Conservation (phyloP, 2,113 vertebrate genomes). For the Tretioscincus oriximinensis region DNA sequence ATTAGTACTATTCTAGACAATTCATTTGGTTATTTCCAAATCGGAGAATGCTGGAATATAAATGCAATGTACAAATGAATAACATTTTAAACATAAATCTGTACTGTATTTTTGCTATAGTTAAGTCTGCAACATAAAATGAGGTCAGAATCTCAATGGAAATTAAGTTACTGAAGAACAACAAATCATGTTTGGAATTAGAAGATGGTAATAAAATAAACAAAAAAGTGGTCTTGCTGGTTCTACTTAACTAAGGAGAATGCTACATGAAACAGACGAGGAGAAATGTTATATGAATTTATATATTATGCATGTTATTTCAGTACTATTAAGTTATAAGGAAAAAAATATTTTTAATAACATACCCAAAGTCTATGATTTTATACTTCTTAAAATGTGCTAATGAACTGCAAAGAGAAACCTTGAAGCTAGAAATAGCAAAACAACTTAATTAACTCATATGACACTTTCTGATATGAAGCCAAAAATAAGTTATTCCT, state of each 20-base stretch:
- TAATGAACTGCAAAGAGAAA: slow-evolving; percentile 48
- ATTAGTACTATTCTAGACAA: too few species aligned
- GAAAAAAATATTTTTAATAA: slow-evolving; percentile 43
- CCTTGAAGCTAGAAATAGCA: slow-evolving; percentile 30
- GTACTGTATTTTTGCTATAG: too few species aligned
- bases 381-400: slow-evolving; percentile 47
- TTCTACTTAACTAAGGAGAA: slow-evolving; percentile 46
- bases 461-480: slow-evolving; percentile 39
- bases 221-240: slow-evolving; percentile 39
- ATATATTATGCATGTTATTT: slow-evolving; percentile 47
- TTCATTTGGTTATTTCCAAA: too few species aligned
- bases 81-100: too few species aligned
- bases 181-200: slow-evolving; percentile 60
- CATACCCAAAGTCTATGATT: slow-evolving; percentile 44
- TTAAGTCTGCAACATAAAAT: too few species aligned
- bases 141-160: slow-evolving; percentile 62
- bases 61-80: too few species aligned
- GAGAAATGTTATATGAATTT: slow-evolving; percentile 47
- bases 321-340: slow-evolving; percentile 37
- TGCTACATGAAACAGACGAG: slow-evolving; percentile 52
- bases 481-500: slow-evolving; percentile 49
- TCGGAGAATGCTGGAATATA: too few species aligned
- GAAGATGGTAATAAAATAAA: slow-evolving; percentile 63
- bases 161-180: slow-evolving; percentile 25
- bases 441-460: slow-evolving; percentile 58